Evolutionary conservation across 2,113 vertebrate genomes (phyloP).

Genomic region (Trogon surrucura): DNA sequence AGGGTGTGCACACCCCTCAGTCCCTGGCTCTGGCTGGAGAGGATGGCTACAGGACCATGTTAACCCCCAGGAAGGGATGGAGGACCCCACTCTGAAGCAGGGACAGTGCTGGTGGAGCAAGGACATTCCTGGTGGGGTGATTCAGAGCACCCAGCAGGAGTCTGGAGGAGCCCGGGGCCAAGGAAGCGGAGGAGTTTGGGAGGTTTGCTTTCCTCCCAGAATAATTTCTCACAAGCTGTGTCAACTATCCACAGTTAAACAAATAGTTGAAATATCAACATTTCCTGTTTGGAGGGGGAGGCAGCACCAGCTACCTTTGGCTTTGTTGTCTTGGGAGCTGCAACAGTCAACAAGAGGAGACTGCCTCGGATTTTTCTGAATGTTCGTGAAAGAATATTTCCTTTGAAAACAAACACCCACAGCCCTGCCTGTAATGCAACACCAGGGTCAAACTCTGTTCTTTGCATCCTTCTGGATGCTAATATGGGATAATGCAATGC

Average conservation of each 20-base stretch:
- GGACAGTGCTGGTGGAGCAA: background rate
- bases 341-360: background rate
- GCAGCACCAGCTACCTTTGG: background rate
- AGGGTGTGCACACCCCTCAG: rapidly evolving
- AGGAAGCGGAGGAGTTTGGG: background rate
- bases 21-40: background rate
- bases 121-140: background rate
- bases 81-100: background rate
- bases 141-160: background rate
- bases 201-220: constrained; percentile 38
- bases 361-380: constrained; percentile 8
- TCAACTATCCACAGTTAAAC: constrained; percentile 67
- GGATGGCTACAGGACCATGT: background rate
- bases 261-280: constrained; percentile 67
- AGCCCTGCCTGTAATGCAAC: background rate
- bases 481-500: background rate
- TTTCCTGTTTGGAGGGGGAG: background rate
- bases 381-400: background rate
- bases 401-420: constrained; percentile 25
- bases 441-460: background rate
- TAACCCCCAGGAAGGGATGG: background rate
- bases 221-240: constrained; percentile 72
- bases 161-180: background rate
- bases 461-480: background rate
- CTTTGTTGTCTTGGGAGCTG: constrained; percentile 41